phyloP scores from a whole-genome alignment of 2,113 vertebrate genomes.

The Trichomycterus rosablanca region DNA sequence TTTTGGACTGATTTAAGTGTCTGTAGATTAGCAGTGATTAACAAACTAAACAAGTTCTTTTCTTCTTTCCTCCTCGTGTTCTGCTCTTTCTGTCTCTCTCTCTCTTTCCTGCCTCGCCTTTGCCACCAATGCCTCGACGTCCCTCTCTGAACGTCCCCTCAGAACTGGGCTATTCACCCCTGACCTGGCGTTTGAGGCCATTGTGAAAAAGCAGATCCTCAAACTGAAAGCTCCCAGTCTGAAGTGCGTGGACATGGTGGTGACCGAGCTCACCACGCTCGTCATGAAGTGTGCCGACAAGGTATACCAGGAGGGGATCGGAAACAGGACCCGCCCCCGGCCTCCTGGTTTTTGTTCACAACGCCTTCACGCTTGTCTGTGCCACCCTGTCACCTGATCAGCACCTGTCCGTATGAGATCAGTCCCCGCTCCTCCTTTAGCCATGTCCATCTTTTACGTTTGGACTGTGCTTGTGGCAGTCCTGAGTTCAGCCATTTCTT shows the following conservation, averaged over 20 bases:
- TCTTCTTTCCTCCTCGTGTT: conserved; percentile 38
- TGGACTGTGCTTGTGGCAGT: conserved; percentile 8
- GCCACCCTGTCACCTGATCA: neutral
- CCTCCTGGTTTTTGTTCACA: neutral
- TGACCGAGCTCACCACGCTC: conserved; percentile 87
- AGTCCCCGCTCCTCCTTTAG: neutral
- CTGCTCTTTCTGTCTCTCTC: conserved; percentile 21
- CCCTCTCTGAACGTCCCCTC: conserved; percentile 39
- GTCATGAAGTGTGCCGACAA: conserved; percentile 89
- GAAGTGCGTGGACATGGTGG: conserved; percentile 94
- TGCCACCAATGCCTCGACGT: conserved; percentile 24
- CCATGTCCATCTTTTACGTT: conserved; percentile 22
- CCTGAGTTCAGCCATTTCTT: neutral
- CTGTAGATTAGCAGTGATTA: conserved; percentile 52
- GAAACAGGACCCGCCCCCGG: conserved; percentile 13
- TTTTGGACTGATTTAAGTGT: conserved; percentile 43
- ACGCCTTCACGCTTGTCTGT: neutral
- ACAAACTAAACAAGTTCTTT: conserved; percentile 55
- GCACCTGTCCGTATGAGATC: conserved; percentile 34
- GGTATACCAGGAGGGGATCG: conserved; percentile 68
- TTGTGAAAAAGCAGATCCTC: conserved; percentile 96
- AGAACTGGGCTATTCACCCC: conserved; percentile 98
- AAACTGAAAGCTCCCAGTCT: conserved; percentile 97
- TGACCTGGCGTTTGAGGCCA: conserved; percentile 95
- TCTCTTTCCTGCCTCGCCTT: conserved; percentile 8